Percentiles rank a stretch among this genome's conserved stretches.
Evolutionary conservation across 2,888 invertebrate genomes (phyloP).

Genomic region (Platerodrilus igneus): DNA sequence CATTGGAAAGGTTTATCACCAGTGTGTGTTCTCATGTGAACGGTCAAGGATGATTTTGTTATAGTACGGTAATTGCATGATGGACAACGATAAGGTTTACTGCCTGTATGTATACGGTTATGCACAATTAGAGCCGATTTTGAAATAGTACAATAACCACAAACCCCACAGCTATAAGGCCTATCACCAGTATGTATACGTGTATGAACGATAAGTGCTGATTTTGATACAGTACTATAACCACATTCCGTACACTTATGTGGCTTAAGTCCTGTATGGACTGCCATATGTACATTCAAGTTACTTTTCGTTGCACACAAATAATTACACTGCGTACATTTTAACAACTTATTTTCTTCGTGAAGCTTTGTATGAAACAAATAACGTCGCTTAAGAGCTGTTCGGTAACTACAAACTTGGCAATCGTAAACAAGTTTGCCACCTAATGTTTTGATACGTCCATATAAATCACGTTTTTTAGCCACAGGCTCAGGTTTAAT

Average conservation of each 20-base stretch:
- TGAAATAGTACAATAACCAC: constrained; percentile 15
- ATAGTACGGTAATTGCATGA: constrained; percentile 14
- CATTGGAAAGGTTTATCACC: constrained; percentile 19
- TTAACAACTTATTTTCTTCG: constrained; percentile 13
- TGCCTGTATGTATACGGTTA: constrained; percentile 19
- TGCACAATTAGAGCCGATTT: constrained; percentile 20
- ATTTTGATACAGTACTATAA: constrained; percentile 15
- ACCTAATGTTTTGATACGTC: constrained; percentile 8
- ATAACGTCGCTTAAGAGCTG: constrained; percentile 13
- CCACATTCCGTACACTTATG: constrained; percentile 15
- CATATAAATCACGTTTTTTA: background rate
- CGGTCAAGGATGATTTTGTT: constrained; percentile 13
- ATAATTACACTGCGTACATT: constrained; percentile 17
- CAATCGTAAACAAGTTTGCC: constrained; percentile 12
- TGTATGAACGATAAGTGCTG: constrained; percentile 13
- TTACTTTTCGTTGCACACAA: constrained; percentile 15
- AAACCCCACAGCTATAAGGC: constrained; percentile 15
- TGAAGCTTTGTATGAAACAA: constrained; percentile 15
- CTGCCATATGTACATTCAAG: constrained; percentile 15
- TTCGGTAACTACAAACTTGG: constrained; percentile 14
- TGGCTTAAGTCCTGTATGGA: constrained; percentile 17
- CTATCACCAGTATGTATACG: constrained; percentile 17
- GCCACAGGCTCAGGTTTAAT: background rate
- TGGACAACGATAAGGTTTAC: constrained; percentile 16
- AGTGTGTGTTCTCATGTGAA: constrained; percentile 20